A percentile compares a stretch with the other conserved stretches of the same genome.
These are phyloP conservation scores for Laticauda laticaudata DNA, from an alignment of 2,113 vertebrate genomes.

Conservation along the genomic window DNA sequence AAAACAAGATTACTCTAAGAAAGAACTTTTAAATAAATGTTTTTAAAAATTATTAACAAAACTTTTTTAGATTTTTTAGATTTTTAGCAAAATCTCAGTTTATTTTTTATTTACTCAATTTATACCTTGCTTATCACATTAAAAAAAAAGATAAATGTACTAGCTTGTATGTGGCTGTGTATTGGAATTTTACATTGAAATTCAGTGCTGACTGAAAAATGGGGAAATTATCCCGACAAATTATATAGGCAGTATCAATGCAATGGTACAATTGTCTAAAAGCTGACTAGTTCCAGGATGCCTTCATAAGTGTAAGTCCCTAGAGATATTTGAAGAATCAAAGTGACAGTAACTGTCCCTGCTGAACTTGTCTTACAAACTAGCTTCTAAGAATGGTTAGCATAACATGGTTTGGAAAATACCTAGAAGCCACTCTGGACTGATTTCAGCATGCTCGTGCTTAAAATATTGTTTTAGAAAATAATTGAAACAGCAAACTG, in stretches of 20 bases:
- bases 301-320: background rate
- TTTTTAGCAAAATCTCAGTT: background rate
- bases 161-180: too few relatives aligned
- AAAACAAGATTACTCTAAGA: background rate
- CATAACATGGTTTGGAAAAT: background rate
- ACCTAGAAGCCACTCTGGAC: background rate
- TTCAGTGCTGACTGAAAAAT: background rate
- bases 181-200: background rate
- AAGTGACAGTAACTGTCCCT: background rate
- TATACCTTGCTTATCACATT: background rate
- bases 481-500: background rate
- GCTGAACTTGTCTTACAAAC: background rate
- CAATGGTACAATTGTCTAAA: background rate
- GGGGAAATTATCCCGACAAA: background rate
- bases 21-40: background rate
- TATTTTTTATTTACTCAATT: background rate
- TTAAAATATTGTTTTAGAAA: background rate
- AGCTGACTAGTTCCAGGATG: background rate
- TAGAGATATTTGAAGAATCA: background rate
- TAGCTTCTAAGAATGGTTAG: background rate
- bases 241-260: background rate
- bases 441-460: background rate
- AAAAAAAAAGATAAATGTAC: background rate
- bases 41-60: slow-evolving; percentile 65
- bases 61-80: too few relatives aligned